Base-by-base conservation (phyloP, 1,140 invertebrate species). In the Drosophila chauvacae region DNA sequence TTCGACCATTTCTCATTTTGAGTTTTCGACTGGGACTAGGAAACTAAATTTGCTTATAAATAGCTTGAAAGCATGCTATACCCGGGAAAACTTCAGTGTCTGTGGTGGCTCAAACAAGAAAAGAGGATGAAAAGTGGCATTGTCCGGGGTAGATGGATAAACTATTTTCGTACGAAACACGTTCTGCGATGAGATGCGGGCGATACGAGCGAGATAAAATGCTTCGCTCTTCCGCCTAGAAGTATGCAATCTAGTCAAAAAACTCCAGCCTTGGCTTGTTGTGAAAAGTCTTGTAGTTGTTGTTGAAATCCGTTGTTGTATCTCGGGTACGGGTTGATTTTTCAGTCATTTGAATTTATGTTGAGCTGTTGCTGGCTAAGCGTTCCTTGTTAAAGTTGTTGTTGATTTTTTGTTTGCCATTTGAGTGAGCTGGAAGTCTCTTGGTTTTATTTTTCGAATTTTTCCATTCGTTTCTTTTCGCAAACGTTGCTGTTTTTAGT, bases 211-310 rank as follows among this genome's bases (percentile, higher is more conserved):
- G 73, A 68, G 53, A 73, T 70, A 66, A 90, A 81, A 79, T 73
- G 73, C 63, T 79, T 30, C 57, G 16, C 62, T 44, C 71, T 64
- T 81, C 81, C 76, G 79, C 69, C 81, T 81, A 71, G 84, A 79
- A 81, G 81, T 90, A 90, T 90, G 81, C 85, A 90, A 90, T 90
- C 81, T 90, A 88, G 77, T 90, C 69, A 77, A 83, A 78, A 71
- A 81, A 84, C 61, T 78, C 70, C 51, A 71, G 65, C 39, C 48
- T 33, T 44, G 60, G 44, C 55, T 63, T 51, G 60, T 66, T 68
- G 57, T 42, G 77, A 28, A 58, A 78, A 33, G 50, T 62, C 18
- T 58, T 59, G 35, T 53, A n/a, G 47, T 60, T 74, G 28, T 47
- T 62, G 44, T 28, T 61, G 23, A 28, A 44, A 30, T 33, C 47